Base-by-base conservation (phyloP, 2,888 invertebrate species). In the Andrena flavipes region DNA sequence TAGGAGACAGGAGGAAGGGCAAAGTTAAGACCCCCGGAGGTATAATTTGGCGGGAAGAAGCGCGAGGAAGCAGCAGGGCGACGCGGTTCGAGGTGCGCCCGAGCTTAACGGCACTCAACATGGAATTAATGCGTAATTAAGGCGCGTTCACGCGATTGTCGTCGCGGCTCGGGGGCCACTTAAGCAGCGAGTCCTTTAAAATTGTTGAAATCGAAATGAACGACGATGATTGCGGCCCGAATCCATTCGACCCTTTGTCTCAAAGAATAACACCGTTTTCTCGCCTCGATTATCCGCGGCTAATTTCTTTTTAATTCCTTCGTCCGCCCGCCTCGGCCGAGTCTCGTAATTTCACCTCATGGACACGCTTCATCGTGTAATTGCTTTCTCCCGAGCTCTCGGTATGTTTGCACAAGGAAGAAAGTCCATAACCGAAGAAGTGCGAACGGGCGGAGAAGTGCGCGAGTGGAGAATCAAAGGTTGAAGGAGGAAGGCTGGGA, bases 61-160 rank as follows among this genome's bases (percentile, higher is more conserved):
- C 84, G 76, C 84, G 82, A 84, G 86, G 76, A 87, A 88, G 77
- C 84, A 71, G 54, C 70, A 54, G 73, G 82, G 78, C 83, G 81
- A 75, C 60, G 70, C 26, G 65, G 76, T 84, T 86, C 67, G 77
- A 86, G 77, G 77, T 79, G 80, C 74, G 81, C 75, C 84, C 76
- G 67, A 84, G 85, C 82, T 90, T 89, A 88, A 88, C 87, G 87
- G 82, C 88, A 84, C 84, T 91, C 85, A 87, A 88, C 88, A 85
- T 85, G 82, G 87, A 91, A 90, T 91, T 91, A 91, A 91, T 90
- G 89, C 87, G 87, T 89, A 89, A 91, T 90, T 90, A 90, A 91
- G 85, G 84, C 86, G 82, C 87, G 84, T 86, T 87, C 86, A 80
- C 83, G 86, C 90, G 88, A 90, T 89, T 89, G 90, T 89, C 86